Conservation (phyloP, 2,888 invertebrate genomes). For the Polyploca ridens region DNA sequence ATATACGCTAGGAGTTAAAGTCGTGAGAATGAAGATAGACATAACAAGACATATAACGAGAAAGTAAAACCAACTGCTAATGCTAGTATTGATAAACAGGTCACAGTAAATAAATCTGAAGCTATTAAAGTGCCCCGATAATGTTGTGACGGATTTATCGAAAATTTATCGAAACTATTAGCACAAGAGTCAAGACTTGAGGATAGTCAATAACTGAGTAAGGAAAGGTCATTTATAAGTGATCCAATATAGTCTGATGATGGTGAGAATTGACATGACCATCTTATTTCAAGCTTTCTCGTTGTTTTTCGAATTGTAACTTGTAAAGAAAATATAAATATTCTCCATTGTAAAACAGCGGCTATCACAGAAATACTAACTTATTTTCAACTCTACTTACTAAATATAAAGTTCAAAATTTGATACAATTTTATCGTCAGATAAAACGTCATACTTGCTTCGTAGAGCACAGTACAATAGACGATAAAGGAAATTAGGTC, state of each 20-base stretch:
- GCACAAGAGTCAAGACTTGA: neutral
- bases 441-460: conserved; percentile 23
- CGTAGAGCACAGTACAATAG: conserved; percentile 14
- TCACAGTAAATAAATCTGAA: neutral
- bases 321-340: neutral
- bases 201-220: neutral
- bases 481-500: conserved; percentile 40
- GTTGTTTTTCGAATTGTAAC: neutral
- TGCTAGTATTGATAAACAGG: neutral
- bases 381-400: neutral
- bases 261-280: neutral
- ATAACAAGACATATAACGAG: neutral
- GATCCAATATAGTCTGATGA: neutral
- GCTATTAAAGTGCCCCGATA: conserved; percentile 1
- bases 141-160: neutral
- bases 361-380: neutral
- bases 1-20: neutral
- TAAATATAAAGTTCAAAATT: neutral
- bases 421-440: neutral
- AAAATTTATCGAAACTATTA: conserved; percentile 5
- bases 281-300: neutral
- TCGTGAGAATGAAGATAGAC: neutral
- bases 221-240: neutral
- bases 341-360: neutral
- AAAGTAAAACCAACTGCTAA: neutral